These are phyloP conservation scores for Drosophila emarginata DNA, from an alignment of 2,888 invertebrate genomes.

Conservation along the genomic window DNA sequence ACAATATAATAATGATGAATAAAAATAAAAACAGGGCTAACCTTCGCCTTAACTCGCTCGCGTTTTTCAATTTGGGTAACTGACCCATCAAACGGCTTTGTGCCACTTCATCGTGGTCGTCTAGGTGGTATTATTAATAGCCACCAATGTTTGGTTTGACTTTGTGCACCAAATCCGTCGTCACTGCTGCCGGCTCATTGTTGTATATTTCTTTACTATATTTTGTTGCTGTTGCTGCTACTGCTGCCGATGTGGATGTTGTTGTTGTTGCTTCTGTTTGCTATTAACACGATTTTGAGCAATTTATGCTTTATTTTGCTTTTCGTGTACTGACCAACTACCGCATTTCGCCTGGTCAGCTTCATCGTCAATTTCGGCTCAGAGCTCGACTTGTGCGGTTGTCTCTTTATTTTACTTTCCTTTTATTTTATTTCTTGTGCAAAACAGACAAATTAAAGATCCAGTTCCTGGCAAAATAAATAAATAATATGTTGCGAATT, in stretches of 20 bases:
- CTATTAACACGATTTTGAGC: conserved; percentile 71
- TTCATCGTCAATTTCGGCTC: conserved; percentile 66
- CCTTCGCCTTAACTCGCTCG: conserved; percentile 58
- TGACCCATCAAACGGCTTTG: conserved; percentile 33
- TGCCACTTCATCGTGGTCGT: conserved; percentile 26
- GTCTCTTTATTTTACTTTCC: conserved; percentile 5
- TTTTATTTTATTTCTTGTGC: background rate
- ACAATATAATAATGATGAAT: conserved; percentile 15
- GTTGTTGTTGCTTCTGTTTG: conserved; percentile 52
- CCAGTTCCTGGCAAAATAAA: conserved; percentile 30
- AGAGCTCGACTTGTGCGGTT: conserved; percentile 57
- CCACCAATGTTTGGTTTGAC: conserved; percentile 31
- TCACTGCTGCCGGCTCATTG: conserved; percentile 20
- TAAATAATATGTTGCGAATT: conserved; percentile 38
- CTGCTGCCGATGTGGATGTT: conserved; percentile 34
- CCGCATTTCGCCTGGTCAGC: conserved; percentile 64
- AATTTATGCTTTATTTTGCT: conserved; percentile 52
- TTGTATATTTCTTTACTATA: conserved; percentile 4
- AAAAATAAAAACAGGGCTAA: conserved; percentile 18
- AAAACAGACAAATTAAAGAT: conserved; percentile 6
- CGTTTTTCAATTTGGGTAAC: conserved; percentile 36
- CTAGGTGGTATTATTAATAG: conserved; percentile 34
- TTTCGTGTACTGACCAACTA: conserved; percentile 46
- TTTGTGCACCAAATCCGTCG: conserved; percentile 54
- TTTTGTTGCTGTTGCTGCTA: conserved; percentile 14